phyloP scores from a whole-genome alignment of 64 coral and sea anemone genomes.

The Stylophora pistillata region DNA sequence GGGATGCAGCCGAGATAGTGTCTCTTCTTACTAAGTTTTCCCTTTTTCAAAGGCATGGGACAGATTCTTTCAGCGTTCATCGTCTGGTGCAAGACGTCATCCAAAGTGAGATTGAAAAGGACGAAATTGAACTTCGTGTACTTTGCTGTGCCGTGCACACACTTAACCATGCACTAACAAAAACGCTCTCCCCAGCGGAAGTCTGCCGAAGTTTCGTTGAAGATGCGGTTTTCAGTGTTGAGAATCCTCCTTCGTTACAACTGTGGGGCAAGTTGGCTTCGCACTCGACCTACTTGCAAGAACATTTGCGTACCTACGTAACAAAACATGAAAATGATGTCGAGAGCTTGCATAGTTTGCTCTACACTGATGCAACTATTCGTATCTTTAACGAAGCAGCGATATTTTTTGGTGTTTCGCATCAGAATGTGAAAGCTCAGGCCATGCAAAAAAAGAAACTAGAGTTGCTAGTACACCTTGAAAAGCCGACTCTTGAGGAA shows the following conservation, averaged over 20 bases:
- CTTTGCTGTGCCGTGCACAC: not conserved
- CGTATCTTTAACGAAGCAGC: slow-evolving; percentile 72
- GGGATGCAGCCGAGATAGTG: slow-evolving; percentile 41
- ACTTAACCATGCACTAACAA: slow-evolving; percentile 32
- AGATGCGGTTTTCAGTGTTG: slow-evolving; percentile 46
- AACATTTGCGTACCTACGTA: slow-evolving; percentile 13
- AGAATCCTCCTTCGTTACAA: slow-evolving; percentile 60
- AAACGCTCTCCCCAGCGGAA: slow-evolving; percentile 30
- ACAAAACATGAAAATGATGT: not conserved
- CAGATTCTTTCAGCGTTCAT: slow-evolving; percentile 68
- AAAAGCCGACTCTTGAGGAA: slow-evolving; percentile 10
- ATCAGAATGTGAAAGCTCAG: slow-evolving; percentile 71
- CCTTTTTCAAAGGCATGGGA: slow-evolving; percentile 61
- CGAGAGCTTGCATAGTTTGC: not conserved
- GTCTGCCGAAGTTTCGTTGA: slow-evolving; percentile 57
- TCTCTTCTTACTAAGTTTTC: slow-evolving; percentile 83
- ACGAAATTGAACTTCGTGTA: slow-evolving; percentile 33
- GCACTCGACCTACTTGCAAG: slow-evolving; percentile 50
- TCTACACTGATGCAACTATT: slow-evolving; percentile 61
- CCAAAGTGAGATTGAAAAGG: slow-evolving; percentile 8
- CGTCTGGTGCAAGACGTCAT: slow-evolving; percentile 87
- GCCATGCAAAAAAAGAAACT: slow-evolving; percentile 68
- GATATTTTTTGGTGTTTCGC: slow-evolving; percentile 64
- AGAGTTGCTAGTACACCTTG: slow-evolving; percentile 48
- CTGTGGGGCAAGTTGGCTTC: slow-evolving; percentile 69